phyloP scores from a whole-genome alignment of 2,888 invertebrate genomes.

The Cabera pusaria region DNA sequence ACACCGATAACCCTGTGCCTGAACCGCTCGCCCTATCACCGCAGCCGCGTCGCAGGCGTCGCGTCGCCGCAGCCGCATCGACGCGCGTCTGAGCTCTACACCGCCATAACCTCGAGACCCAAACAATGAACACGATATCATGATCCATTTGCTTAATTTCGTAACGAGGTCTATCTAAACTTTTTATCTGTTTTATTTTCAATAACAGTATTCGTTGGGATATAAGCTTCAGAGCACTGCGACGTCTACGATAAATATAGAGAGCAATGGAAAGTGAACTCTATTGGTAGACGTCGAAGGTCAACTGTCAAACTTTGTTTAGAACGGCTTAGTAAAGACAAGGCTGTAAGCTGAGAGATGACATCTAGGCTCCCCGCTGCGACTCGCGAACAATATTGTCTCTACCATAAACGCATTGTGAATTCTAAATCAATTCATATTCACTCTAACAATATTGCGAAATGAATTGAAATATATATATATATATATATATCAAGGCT shows the following conservation, averaged over 20 bases:
- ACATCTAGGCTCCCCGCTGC: constrained; percentile 77
- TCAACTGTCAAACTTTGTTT: constrained; percentile 18
- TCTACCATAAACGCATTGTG: constrained; percentile 73
- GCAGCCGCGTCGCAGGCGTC: constrained; percentile 34
- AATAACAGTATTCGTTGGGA: constrained; percentile 59
- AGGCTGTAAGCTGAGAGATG: constrained; percentile 79
- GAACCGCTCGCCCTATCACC: constrained; percentile 49
- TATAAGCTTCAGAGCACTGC: constrained; percentile 53
- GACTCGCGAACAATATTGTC: constrained; percentile 80
- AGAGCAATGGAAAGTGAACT: constrained; percentile 39
- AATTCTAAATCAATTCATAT: constrained; percentile 79
- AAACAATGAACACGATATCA: constrained; percentile 73
- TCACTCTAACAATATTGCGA: no score
- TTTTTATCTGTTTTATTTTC: constrained; percentile 72
- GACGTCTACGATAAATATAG: constrained; percentile 37
- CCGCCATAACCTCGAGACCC: constrained; percentile 51
- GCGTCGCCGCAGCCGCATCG: constrained; percentile 19
- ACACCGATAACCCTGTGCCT: constrained; percentile 61
- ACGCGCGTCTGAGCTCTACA: no score
- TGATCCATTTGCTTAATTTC: constrained; percentile 76
- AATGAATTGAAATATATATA: no score
- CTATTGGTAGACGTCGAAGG: constrained; percentile 37
- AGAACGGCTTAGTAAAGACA: constrained; percentile 55
- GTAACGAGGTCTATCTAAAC: constrained; percentile 62
- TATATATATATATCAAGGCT: no score